Base-by-base conservation (phyloP, 2,797 vertebrate genomes). In the Zenarchopterus dispar region DNA sequence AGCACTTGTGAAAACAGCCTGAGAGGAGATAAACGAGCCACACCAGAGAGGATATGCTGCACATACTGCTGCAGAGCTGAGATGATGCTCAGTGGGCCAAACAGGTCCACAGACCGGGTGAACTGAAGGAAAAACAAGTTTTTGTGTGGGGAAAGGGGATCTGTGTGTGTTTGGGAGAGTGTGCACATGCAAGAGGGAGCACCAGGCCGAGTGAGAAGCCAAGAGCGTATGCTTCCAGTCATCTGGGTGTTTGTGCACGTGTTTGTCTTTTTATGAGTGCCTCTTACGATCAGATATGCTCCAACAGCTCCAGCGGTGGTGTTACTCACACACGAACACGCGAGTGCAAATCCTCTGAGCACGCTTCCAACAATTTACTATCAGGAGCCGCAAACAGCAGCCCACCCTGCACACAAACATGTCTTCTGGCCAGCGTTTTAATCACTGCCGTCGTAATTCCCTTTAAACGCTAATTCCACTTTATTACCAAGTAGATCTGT, bases 71-170 rank as follows among this genome's bases (percentile, higher is more conserved):
- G 49, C 60, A 82, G 69, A 60, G 46, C 46, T 5, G 64, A 49
- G 59, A 54, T 42, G 73, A 53, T 21, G 56, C 67, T 82, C 75
- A 73, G 65, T 63, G 31, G 62, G 50, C 31, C 65, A 78, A 36
- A 62, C 23, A 59, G 62, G 67, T 67, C 44, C 42, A 45, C 74
- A 62, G 22, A 74, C 53, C 72, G n/a, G 59, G 59, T 65, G 67
- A 77, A 59, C 13, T 63, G 45, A 48, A 55, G 23, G 45, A 19
- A 52, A 73, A 53, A 33, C 45, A 47, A 47, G 19, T 8, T 45
- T 18, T 58, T 49, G 50, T 45, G 23, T 33, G 17, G 53, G 15
- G 2, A 54, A 51, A 15, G 15, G 2, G 24, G 36, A 50, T 51
- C 4, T 18, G 28, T 11, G 8, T 56, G 16, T 46, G 52, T 49